Base-by-base conservation (phyloP, 2,113 vertebrate genomes). In the Sapajus apella region DNA sequence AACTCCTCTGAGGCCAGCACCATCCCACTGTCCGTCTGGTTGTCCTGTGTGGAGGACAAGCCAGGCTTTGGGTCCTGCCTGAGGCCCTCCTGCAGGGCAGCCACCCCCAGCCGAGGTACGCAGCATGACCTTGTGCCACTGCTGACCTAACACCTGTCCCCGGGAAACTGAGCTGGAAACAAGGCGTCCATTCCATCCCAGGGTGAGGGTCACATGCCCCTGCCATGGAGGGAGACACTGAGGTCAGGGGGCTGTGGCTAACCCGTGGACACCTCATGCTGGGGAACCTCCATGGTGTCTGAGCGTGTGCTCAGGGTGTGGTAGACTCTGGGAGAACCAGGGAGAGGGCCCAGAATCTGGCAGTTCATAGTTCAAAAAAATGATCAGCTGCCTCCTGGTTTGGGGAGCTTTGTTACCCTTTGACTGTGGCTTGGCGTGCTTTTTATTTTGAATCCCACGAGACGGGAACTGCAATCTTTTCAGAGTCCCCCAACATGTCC, bases 21-120 rank as follows among this genome's bases (percentile, higher is more conserved):
- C 99, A 99, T 99, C 91, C 99, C 99, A 96, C 99, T 99, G 99
- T 99, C 99, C 5, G 99, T 99, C 98, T 99, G 99, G 98, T 99
- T 99, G 96, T 99, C 99, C 99, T 99, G 98, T 9, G 58, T 6
- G 64, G 96, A 97, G 97, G 98, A 90, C 64, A 98, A 96, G 91
- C 92, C 87, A 43, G n/a, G 66, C 35, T 82, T 58, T 45, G 64
- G 58, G 16, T 12, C 75, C 8, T 5, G 5, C 35, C 0, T 0
- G 1, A 13, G 23, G 68, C 27, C 32, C 0, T 21, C 35, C 61
- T 23, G 37, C 8, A n/a, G 86, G 32, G 45, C 37, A 70, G 56
- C 91, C 4, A 12, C 1, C 4, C 37, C 6, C n/a, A 21, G 45
- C 76, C 61, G 56, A 45, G 70, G 27, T 0, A 6, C 2, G 7